Evolutionary conservation across 2,888 invertebrate species (phyloP), one percentile per base, ranked within the genome.

Genomic region (Holacanthella duospinosa): DNA sequence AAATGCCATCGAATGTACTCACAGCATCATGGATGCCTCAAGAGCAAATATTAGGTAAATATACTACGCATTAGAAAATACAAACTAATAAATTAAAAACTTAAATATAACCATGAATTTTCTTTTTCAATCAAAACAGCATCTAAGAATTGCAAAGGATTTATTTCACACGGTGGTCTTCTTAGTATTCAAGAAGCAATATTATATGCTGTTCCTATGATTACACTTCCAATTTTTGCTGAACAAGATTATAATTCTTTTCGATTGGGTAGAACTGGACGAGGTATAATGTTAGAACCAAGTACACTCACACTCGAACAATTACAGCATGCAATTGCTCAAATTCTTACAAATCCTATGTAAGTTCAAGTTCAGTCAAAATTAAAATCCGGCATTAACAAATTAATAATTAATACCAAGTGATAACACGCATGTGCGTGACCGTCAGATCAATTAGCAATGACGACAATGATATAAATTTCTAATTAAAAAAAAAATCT

Each of bases 141-240:
- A 1, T 83, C 84, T 75, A 77, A 78, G 1, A 82, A 81, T 63
- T 77, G 82, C 1, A 79, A 79, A 67, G 74, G 81, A 0, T 86
- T 86, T 72, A 80, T 86, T 70, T 82, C 84, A 0, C 86, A 86
- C 73, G 85, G 85, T 2, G 86, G 86, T 1, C 78, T 84, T 64
- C 83, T 85, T 68, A 83, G 85, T 55, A 78, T 83, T 1, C 81
- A 82, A 71, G 86, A 86, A 75, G 80, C 85, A 0, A 79, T 80
- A 43, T 83, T 78, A 74, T 77, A 84, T 71, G 84, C 80, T 16
- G 80, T 84, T 0, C 84, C 84, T 2, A 76, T 82, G 58, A 74
- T 83, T 61, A 79, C 80, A 48, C 77, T 83, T 66, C 82, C 82
- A 36, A 76, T 82, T 43, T 77, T 78, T 53, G 78, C 79, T 27